phyloP scores from a whole-genome alignment of 2,113 vertebrate genomes.

The Coracopsis vasa region DNA sequence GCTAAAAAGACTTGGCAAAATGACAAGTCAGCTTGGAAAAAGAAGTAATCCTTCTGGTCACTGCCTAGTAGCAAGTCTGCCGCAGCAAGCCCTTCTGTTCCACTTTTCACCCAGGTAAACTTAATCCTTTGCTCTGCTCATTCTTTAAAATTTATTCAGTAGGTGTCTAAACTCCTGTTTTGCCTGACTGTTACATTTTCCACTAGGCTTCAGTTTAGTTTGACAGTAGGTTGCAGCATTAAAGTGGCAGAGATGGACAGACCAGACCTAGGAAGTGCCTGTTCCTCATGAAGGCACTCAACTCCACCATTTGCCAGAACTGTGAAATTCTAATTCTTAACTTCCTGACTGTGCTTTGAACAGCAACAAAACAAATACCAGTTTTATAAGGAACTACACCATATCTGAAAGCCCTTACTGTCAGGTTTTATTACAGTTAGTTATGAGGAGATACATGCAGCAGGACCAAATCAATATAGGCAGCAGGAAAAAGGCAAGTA shows the following conservation, averaged over 20 bases:
- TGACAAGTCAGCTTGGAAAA: background rate
- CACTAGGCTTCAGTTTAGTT: background rate
- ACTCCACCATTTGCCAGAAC: background rate
- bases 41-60: background rate
- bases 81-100: background rate
- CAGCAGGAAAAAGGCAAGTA: background rate
- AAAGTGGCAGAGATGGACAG: background rate
- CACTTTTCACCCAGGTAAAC: background rate
- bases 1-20: background rate
- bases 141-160: background rate
- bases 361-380: background rate
- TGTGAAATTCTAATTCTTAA: background rate
- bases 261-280: background rate
- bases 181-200: background rate
- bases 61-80: background rate
- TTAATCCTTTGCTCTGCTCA: background rate
- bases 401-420: background rate
- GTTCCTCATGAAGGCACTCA: background rate
- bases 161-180: background rate
- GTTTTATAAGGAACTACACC: background rate
- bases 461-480: background rate
- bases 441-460: background rate
- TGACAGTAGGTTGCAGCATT: background rate
- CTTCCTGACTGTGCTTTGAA: background rate
- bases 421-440: background rate